Conservation (phyloP, 2,888 invertebrate species). For the Perizoma affinitatum region DNA sequence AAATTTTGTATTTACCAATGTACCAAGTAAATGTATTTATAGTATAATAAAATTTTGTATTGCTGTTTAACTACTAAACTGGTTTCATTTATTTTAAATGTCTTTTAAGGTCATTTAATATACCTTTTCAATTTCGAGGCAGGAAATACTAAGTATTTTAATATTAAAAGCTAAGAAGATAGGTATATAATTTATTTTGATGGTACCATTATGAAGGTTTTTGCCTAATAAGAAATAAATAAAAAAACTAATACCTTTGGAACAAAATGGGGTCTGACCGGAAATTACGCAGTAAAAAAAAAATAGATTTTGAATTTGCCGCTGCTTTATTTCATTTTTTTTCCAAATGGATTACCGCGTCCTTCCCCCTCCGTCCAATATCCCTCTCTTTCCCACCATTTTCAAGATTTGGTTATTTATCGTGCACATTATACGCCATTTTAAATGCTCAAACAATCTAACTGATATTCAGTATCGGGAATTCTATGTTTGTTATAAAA, state of each 20-base stretch:
- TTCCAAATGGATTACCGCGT: constrained; percentile 68
- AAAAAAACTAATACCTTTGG: constrained; percentile 25
- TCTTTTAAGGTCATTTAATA: too few species aligned
- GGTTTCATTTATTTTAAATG: too few species aligned
- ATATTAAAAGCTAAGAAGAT: too few species aligned
- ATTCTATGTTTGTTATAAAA: neutral
- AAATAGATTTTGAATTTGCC: constrained; percentile 51
- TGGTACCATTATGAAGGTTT: too few species aligned
- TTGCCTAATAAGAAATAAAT: constrained; percentile 8
- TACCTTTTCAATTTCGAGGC: too few species aligned
- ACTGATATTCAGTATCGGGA: neutral
- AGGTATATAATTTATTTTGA: too few species aligned
- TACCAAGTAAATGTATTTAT: neutral
- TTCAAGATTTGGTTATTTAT: constrained; percentile 65
- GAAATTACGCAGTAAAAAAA: constrained; percentile 25
- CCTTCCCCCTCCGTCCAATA: constrained; percentile 65
- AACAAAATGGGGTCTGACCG: constrained; percentile 30
- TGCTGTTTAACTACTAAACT: neutral
- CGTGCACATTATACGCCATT: constrained; percentile 44
- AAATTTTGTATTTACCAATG: neutral
- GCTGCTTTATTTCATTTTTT: constrained; percentile 53
- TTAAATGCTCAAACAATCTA: constrained; percentile 15
- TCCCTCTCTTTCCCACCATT: constrained; percentile 70
- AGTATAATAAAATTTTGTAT: constrained; percentile 32
- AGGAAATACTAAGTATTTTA: too few species aligned